Base-by-base conservation (phyloP, 2,113 vertebrate species). In the Leucosticte australis region DNA sequence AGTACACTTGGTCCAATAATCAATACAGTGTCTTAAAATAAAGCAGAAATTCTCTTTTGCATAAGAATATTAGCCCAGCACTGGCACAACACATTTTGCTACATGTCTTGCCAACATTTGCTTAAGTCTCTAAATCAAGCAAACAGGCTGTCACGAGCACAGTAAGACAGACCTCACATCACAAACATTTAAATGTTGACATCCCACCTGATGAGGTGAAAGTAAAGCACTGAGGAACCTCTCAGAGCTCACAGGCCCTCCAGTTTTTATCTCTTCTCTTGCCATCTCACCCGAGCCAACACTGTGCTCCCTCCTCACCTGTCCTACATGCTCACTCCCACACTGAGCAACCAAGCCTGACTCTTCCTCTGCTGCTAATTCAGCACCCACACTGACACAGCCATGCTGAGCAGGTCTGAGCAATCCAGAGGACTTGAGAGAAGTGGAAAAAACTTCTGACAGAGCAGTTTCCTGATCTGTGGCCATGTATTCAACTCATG, bases 111-210 rank as follows among this genome's bases (percentile, higher is more conserved):
- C 10, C 33, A 44, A 16, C 13, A 2, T 64, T 33, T 33, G 9
- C 46, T 83, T 17, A 84, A 73, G 39, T 30, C 26, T 64, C 35
- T 77, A 73, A 59, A 77, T 50, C 35, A 88, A 87, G 69, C 16
- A 90, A 59, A 37, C 33, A 68, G 39, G 19, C 39, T 74, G 2
- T 42, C 10, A 2, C 0, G 5, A 68, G 56, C 35, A 84, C 5
- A 24, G 22, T 22, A 46, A 3, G 44, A 26, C 0, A 88, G 75
- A 50, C 4, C 13, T 55, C 0, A 0, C 28, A 13, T 11, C 6
- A 16, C 23, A 60, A 64, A 63, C 44, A 31, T 28, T 84, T 39
- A 42, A 17, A 68, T 26, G 8, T 11, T 64, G 65, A 59, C 46
- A 52, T 82, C 68, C 9, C 35, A 81, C 10, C 19, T 42, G 19